Conservation (phyloP, 2,797 vertebrate genomes). For the Sandelia bainsii region DNA sequence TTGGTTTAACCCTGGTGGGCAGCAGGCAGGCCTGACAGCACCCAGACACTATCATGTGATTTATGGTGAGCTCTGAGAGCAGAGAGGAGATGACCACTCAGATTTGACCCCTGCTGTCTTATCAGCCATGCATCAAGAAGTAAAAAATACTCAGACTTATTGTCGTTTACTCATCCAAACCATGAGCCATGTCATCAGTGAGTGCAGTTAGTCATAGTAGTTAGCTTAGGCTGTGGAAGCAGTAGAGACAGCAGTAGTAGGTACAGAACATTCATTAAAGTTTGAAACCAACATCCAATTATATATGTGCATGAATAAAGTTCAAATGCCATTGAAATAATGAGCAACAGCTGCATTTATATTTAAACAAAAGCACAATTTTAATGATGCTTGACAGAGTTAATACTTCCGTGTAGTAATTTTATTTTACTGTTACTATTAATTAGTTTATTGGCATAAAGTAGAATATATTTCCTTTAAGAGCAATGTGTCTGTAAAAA, state of each 20-base stretch:
- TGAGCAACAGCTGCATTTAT: neutral
- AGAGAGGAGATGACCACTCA: constrained; percentile 79
- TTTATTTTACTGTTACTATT: neutral
- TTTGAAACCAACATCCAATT: neutral
- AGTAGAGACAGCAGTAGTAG: neutral
- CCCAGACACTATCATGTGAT: constrained; percentile 81
- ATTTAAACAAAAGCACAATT: neutral
- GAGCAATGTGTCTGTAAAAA: neutral
- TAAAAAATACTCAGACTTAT: constrained; percentile 67
- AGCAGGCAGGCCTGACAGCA: constrained; percentile 77
- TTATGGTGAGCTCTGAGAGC: constrained; percentile 71
- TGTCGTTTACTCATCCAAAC: constrained; percentile 56
- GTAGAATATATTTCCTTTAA: too few species aligned
- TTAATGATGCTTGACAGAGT: neutral
- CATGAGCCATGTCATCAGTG: neutral
- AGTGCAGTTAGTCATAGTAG: constrained; percentile 1
- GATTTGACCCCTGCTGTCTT: constrained; percentile 75
- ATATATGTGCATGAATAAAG: neutral
- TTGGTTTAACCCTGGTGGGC: constrained; percentile 86
- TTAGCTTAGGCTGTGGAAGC: neutral
- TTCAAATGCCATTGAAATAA: constrained; percentile 7
- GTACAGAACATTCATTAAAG: neutral
- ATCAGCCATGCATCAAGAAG: constrained; percentile 75
- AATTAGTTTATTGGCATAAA: too few species aligned
- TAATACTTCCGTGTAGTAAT: neutral